A percentile compares a stretch with the other conserved stretches of the same genome.
Evolutionary conservation across 2,888 invertebrate genomes (phyloP).

Genomic region (Nipponacmea schrenckii): DNA sequence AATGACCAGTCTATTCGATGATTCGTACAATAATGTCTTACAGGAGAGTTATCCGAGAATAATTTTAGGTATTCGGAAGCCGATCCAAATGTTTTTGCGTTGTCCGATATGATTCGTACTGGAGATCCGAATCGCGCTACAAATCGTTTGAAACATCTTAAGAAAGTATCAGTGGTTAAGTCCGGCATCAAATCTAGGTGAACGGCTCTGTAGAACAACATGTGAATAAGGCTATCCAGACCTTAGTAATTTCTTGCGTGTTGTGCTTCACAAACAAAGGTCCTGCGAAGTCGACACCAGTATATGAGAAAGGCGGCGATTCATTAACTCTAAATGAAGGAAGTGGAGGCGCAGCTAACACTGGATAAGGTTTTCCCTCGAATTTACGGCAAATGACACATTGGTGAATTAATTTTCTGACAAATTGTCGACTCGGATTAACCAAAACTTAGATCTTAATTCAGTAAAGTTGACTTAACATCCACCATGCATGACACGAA

Average conservation of each 20-base stretch:
- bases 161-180: background rate
- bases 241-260: background rate
- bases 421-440: background rate
- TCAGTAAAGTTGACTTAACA: background rate
- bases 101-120: background rate
- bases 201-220: background rate
- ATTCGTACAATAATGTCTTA: background rate
- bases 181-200: background rate
- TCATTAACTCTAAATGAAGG: background rate
- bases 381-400: background rate
- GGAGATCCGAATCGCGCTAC: background rate
- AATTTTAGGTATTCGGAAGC: background rate
- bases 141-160: background rate
- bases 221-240: background rate
- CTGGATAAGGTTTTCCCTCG: background rate
- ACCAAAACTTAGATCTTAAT: background rate
- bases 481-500: constrained; percentile 4
- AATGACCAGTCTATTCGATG: background rate
- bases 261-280: background rate
- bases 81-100: background rate
- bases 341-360: background rate
- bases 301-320: background rate
- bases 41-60: background rate
- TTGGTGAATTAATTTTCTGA: background rate
- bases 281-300: background rate